Evolutionary conservation across 2,888 invertebrate genomes (phyloP).

Genomic region (Scaptomyza caliginosa): DNA sequence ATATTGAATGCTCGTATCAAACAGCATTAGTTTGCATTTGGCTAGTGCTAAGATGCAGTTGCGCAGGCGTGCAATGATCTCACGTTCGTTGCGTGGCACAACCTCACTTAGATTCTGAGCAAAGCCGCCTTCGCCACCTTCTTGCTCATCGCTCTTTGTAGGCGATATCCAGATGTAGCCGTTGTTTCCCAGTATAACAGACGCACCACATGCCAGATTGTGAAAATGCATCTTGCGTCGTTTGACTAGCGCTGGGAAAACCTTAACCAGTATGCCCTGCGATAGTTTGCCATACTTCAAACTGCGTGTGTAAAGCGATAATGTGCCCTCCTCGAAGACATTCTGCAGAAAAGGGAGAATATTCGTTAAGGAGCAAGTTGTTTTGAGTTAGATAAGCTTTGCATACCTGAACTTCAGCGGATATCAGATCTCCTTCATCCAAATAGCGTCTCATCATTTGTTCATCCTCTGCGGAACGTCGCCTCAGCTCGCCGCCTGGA

Average conservation of each 20-base stretch:
- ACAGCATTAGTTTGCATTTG: conserved; percentile 94
- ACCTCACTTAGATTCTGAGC: conserved; percentile 90
- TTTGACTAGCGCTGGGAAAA: conserved; percentile 95
- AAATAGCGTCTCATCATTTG: conserved; percentile 98
- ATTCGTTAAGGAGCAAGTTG: neutral
- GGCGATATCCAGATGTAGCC: conserved; percentile 98
- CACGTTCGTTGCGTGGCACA: conserved; percentile 89
- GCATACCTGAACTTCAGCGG: conserved; percentile 95
- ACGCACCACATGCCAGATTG: conserved; percentile 94
- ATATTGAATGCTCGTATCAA: conserved; percentile 95
- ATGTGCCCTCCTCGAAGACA: conserved; percentile 94
- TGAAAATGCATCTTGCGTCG: conserved; percentile 98
- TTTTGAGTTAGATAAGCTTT: neutral
- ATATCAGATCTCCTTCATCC: conserved; percentile 97
- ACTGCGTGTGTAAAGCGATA: conserved; percentile 97
- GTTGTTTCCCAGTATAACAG: conserved; percentile 97
- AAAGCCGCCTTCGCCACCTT: conserved; percentile 90
- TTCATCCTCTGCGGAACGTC: conserved; percentile 97
- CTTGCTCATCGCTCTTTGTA: conserved; percentile 86
- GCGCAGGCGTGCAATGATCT: conserved; percentile 93
- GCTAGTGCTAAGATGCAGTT: conserved; percentile 95
- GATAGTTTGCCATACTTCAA: conserved; percentile 97
- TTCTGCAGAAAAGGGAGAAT: conserved; percentile 83
- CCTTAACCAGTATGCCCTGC: conserved; percentile 95
- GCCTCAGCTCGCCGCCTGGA: conserved; percentile 97